Base-by-base conservation (phyloP, 2,113 vertebrate species). In the Cairina moschata region DNA sequence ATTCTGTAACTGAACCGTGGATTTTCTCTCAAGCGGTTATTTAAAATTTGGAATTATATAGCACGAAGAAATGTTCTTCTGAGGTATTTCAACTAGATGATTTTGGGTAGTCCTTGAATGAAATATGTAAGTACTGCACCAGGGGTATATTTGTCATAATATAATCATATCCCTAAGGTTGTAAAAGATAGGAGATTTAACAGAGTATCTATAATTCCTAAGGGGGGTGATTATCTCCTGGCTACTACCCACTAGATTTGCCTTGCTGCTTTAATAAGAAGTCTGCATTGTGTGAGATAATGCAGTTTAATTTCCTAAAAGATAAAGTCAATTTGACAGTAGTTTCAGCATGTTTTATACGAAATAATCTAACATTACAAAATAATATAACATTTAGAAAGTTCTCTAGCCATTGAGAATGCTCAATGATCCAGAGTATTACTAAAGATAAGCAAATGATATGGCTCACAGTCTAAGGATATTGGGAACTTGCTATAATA, bases 281-380 rank as follows among this genome's bases (percentile, higher is more conserved):
- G 84, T 88, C 90, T 98, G 94, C 52, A 93, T 96, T 96, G 84
- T 97, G 79, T 83, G 91, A 96, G 95, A 97, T 97, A 97, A 90
- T 95, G 59, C 89, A 96, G 80, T 59, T 92, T 97, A 97, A 96
- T 97, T 97, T 98, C 88, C 77, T 95, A 91, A 78, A 96, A 88
- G 86, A 94, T 95, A 97, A 96, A 97, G 93, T 96, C 85, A 90
- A 65, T 92, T 96, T 97, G 97, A 97, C 96, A 98, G 93, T n/a
- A 90, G 32, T 95, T 95, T 97, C 74, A 85, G 48, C 71, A 95
- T 95, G 84, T 97, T 97, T 97, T 90, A 63, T 63, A 69, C 25
- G 31, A 97, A 96, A 91, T 91, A 93, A 88, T 91, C 83, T 92
- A 78, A 92, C 83, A 92, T 94, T 88, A 68, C 71, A 58, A 92